A percentile compares a stretch with the other conserved stretches of the same genome.
Conservation (phyloP, 2,113 vertebrate genomes). For the Noturus placidus region DNA sequence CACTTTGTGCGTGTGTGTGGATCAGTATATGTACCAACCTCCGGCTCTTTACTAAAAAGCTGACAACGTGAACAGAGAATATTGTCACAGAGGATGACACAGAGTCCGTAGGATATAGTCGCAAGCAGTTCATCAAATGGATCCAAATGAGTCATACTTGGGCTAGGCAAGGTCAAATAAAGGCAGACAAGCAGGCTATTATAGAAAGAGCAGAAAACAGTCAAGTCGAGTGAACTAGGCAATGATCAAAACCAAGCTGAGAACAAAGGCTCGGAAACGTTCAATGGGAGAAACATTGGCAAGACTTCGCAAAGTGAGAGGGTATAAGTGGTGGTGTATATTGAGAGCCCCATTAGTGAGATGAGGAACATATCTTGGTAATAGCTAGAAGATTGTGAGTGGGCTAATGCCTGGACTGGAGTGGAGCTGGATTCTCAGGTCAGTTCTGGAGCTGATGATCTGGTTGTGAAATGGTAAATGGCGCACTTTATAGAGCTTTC, state of each 20-base stretch:
- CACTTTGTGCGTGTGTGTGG: not conserved
- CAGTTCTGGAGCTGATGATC: not conserved
- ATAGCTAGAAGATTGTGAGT: not conserved
- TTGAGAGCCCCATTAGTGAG: not conserved
- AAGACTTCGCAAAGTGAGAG: not conserved
- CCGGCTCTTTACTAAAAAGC: not conserved
- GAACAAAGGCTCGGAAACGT: not conserved
- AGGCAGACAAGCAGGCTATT: not conserved
- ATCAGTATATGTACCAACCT: constrained; percentile 26
- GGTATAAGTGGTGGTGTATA: not conserved
- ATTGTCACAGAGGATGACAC: not conserved
- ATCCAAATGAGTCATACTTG: not conserved
- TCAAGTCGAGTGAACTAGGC: not conserved
- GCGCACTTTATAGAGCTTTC: no score
- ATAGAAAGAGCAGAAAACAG: not conserved
- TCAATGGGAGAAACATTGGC: not conserved
- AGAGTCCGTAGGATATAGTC: not conserved
- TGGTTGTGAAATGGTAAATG: not conserved
- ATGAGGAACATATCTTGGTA: not conserved
- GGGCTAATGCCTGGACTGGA: not conserved
- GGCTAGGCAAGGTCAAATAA: not conserved
- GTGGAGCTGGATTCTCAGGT: not conserved
- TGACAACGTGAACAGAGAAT: not conserved
- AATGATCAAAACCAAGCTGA: not conserved
- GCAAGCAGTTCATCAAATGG: not conserved